phyloP scores from a whole-genome alignment of 2,113 vertebrate genomes.

The Spizaetus ornatus region DNA sequence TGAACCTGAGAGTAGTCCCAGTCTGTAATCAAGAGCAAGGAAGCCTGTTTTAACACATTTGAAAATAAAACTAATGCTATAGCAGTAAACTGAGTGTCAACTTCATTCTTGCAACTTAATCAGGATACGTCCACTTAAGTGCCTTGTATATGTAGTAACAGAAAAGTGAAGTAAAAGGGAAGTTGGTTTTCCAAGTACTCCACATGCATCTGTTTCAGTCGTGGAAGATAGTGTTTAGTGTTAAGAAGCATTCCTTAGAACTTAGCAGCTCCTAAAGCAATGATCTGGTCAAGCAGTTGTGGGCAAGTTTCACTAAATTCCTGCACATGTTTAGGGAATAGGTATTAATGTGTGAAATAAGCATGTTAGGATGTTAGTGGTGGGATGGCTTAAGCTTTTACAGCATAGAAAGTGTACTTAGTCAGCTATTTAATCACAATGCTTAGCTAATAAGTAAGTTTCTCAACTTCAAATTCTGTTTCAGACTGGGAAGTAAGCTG shows the following conservation, averaged over 20 bases:
- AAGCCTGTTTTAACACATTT: background rate
- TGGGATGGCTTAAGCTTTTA: background rate
- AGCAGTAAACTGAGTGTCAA: background rate
- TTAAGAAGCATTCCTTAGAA: background rate
- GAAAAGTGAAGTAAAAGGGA: background rate
- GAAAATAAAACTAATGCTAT: background rate
- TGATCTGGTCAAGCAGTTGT: background rate
- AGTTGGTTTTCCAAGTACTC: background rate
- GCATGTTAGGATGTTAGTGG: background rate
- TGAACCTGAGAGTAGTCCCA: background rate
- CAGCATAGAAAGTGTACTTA: background rate
- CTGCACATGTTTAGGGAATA: background rate
- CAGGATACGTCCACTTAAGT: background rate
- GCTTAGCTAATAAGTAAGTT: background rate
- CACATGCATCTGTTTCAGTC: background rate
- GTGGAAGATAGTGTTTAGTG: background rate
- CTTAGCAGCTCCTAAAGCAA: background rate
- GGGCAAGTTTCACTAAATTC: background rate
- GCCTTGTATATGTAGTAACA: background rate
- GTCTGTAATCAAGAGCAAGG: background rate
- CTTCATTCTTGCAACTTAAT: background rate
- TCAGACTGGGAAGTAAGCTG: background rate
- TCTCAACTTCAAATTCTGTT: background rate
- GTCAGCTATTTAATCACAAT: background rate
- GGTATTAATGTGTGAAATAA: background rate